Evolutionary conservation across 1,140 invertebrate species (phyloP).

Genomic region (Papilio xuthus): DNA sequence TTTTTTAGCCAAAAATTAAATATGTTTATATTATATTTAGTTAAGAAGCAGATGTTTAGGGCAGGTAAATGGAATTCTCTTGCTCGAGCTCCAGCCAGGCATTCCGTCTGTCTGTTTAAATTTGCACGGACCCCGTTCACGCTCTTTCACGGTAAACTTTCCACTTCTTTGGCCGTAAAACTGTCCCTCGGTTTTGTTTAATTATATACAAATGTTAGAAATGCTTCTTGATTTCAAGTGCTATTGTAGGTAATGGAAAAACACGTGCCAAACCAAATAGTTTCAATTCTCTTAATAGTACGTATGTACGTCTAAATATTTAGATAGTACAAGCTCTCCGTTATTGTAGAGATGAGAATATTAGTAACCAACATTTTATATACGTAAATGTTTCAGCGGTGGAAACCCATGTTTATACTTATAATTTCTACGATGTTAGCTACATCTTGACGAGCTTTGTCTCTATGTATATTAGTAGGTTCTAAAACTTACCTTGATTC

Average conservation of each 20-base stretch:
- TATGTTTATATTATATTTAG: constrained; percentile 36
- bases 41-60: constrained; percentile 43
- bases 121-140: constrained; percentile 47
- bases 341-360: too few species aligned
- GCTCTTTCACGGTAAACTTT: constrained; percentile 43
- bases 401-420: too few species aligned
- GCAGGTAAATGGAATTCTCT: constrained; percentile 54
- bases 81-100: constrained; percentile 42
- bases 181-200: constrained; percentile 41
- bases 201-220: constrained; percentile 36
- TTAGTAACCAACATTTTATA: too few species aligned
- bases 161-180: constrained; percentile 43
- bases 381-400: too few species aligned
- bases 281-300: background rate
- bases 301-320: too few species aligned
- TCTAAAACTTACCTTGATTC: too few species aligned
- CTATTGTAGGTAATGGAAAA: background rate
- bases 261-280: background rate
- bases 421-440: too few species aligned
- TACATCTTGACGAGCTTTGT: too few species aligned
- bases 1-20: constrained; percentile 30
- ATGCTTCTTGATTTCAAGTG: background rate
- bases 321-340: too few species aligned
- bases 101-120: constrained; percentile 53
- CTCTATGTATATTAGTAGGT: too few species aligned